A percentile compares a stretch with the other conserved stretches of the same genome.
phyloP scores from a whole-genome alignment of 2,113 vertebrate species.

The Sardina pilchardus region DNA sequence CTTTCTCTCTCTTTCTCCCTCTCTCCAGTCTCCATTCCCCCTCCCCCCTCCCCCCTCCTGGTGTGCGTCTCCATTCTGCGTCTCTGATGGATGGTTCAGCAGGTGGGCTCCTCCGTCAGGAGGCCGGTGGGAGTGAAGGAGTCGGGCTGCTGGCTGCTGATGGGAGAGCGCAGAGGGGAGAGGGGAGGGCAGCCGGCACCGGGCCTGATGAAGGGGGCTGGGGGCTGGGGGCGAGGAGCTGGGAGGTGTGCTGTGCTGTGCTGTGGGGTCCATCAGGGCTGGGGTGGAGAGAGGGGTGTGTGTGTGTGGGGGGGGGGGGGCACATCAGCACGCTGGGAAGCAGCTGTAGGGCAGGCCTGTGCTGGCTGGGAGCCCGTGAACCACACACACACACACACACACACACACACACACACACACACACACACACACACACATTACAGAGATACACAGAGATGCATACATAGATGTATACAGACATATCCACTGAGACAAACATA shows the following conservation, averaged over 20 bases:
- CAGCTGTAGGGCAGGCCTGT: slow-evolving; percentile 42
- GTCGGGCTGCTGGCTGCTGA: not conserved
- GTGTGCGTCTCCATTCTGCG: not conserved
- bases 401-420: slow-evolving; percentile 22
- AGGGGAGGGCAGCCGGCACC: not conserved
- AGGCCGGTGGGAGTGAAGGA: not conserved
- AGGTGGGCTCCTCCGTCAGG: not conserved
- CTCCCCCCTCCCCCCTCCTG: too few relatives aligned
- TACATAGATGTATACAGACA: not conserved
- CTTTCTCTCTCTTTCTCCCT: too few relatives aligned
- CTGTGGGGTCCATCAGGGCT: not conserved
- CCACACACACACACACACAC: slow-evolving; percentile 31
- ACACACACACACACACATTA: slow-evolving; percentile 34
- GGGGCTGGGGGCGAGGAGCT: not conserved
- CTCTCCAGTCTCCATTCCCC: too few relatives aligned
- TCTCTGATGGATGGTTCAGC: slow-evolving; percentile 9
- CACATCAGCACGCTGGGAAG: slow-evolving; percentile 37
- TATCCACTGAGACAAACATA: not conserved
- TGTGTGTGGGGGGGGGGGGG: not conserved
- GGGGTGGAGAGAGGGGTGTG: not conserved
- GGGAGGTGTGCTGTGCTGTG: too few relatives aligned
- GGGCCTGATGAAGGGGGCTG: not conserved
- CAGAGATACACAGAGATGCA: slow-evolving; percentile 4
- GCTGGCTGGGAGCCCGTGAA: slow-evolving; percentile 35
- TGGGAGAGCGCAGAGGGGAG: not conserved